Evolutionary conservation across 2,797 vertebrate genomes (phyloP).

Genomic region (Pseudochirops cupreus): DNA sequence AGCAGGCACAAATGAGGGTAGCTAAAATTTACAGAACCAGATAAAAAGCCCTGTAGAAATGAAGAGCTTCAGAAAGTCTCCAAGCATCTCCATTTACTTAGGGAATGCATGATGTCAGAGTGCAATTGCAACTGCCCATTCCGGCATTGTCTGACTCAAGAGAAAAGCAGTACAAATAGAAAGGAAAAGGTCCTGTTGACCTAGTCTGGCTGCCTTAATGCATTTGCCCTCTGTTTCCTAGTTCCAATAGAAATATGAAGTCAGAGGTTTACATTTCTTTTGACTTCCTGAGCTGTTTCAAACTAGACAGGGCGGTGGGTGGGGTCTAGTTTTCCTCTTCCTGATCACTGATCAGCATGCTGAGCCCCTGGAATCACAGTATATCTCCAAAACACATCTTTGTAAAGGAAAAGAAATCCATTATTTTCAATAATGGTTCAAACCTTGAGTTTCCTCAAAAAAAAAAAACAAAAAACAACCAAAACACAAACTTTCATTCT

Average conservation of each 20-base stretch:
- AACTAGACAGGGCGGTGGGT: constrained; percentile 14
- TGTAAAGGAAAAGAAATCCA: neutral
- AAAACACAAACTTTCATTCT: neutral
- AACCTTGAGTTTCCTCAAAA: neutral
- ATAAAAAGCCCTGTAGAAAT: constrained; percentile 61
- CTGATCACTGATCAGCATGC: neutral
- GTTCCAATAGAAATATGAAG: constrained; percentile 67
- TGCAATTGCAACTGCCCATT: neutral
- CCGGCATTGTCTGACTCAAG: constrained; percentile 37
- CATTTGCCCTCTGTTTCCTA: constrained; percentile 53
- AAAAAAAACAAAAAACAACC: too few relatives aligned
- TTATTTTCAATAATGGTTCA: constrained; percentile 33
- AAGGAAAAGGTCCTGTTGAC: constrained; percentile 68
- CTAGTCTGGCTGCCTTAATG: constrained; percentile 52
- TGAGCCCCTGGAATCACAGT: constrained; percentile 18
- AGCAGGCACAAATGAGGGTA: constrained; percentile 15
- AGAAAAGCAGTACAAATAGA: constrained; percentile 74
- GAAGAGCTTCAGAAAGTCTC: constrained; percentile 23
- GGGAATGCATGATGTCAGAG: constrained; percentile 57
- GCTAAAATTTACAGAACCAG: constrained; percentile 35
- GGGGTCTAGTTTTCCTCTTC: constrained; percentile 57
- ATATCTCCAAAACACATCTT: constrained; percentile 29
- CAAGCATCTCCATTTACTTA: constrained; percentile 26
- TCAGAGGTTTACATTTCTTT: constrained; percentile 46
- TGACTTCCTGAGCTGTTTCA: constrained; percentile 5